A percentile compares a stretch with the other conserved stretches of the same genome.
Conservation (phyloP, 2,797 vertebrate species). For the Rhinoraja longicauda region DNA sequence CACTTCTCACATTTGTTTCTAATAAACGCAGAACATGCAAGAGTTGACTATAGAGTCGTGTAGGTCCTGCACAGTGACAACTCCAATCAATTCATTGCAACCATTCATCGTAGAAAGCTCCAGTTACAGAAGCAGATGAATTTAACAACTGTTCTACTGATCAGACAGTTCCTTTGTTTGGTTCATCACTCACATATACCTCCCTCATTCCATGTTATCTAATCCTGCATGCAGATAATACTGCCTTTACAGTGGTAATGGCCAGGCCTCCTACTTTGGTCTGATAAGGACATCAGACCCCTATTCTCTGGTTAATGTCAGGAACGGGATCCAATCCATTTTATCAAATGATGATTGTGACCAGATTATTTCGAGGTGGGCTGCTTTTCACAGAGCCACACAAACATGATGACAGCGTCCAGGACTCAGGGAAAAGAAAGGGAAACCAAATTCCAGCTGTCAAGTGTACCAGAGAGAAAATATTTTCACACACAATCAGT, state of each 20-base stretch:
- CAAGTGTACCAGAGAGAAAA: not conserved
- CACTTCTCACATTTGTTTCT: no score
- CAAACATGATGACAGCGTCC: not conserved
- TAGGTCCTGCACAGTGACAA: not conserved
- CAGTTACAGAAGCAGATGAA: constrained; percentile 32
- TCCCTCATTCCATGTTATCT: constrained; percentile 39
- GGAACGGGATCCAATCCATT: constrained; percentile 39
- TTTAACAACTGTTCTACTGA: constrained; percentile 41
- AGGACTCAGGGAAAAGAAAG: not conserved
- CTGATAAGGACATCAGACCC: constrained; percentile 41
- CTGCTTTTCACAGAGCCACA: not conserved
- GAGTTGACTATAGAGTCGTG: not conserved
- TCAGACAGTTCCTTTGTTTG: constrained; percentile 35
- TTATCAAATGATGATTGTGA: constrained; percentile 25
- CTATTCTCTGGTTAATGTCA: constrained; percentile 40
- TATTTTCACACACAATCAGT: not conserved
- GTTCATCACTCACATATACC: constrained; percentile 38
- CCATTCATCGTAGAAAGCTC: constrained; percentile 25
- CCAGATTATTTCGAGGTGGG: constrained; percentile 39
- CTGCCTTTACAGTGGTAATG: constrained; percentile 28
- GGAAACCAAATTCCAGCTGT: not conserved
- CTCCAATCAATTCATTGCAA: constrained; percentile 7
- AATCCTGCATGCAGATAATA: constrained; percentile 36
- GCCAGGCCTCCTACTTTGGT: constrained; percentile 37
- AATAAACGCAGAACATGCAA: not conserved